These are phyloP conservation scores for Indicator indicator DNA, from an alignment of 2,113 vertebrate genomes.

Conservation along the genomic window DNA sequence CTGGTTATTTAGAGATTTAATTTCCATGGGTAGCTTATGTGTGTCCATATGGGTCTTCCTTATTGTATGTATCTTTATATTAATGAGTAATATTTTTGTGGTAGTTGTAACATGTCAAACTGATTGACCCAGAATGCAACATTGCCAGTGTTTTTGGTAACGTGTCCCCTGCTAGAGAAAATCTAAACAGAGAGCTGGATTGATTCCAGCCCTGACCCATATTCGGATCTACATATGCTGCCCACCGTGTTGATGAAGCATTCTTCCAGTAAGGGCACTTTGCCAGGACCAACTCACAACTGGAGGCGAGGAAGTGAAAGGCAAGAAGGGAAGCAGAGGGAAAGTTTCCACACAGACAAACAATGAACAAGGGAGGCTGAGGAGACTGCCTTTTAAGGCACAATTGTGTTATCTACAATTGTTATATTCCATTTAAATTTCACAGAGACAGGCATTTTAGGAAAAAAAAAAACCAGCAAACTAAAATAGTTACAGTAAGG, in stretches of 20 bases:
- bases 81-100: background rate
- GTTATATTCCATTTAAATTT: background rate
- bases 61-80: background rate
- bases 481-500: background rate
- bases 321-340: constrained; percentile 35
- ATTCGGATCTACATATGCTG: background rate
- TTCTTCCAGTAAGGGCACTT: background rate
- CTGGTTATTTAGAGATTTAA: background rate
- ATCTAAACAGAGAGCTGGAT: background rate
- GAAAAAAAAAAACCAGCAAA: background rate
- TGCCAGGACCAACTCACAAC: constrained; percentile 7
- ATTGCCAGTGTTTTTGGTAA: background rate
- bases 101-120: background rate
- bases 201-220: background rate
- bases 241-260: background rate
- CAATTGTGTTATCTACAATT: background rate
- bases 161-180: background rate
- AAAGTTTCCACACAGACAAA: background rate
- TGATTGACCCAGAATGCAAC: background rate
- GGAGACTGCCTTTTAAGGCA: background rate
- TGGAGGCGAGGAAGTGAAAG: constrained; percentile 22
- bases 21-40: background rate
- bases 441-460: background rate
- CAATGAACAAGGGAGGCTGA: background rate
- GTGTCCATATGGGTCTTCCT: background rate